These are phyloP conservation scores for Sminthurinus aureus DNA, from an alignment of 2,888 invertebrate species.

Conservation along the genomic window DNA sequence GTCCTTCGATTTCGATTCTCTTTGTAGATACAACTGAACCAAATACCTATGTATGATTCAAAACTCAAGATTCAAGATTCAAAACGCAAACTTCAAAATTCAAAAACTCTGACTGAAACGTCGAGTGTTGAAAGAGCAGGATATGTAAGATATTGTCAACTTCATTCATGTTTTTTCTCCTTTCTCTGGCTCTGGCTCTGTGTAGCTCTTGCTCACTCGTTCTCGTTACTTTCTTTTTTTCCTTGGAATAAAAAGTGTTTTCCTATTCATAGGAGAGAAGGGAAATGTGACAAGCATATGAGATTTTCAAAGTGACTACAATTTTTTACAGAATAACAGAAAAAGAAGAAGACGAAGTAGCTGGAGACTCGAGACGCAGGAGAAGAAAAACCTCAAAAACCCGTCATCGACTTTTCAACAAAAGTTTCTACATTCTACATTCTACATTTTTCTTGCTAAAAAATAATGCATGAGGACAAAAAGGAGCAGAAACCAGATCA, in stretches of 20 bases:
- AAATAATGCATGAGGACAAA: too few relatives aligned
- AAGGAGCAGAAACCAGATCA: too few relatives aligned
- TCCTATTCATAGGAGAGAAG: conserved; percentile 1
- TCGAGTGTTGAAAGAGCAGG: not conserved
- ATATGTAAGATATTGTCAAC: not conserved
- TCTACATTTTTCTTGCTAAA: too few relatives aligned
- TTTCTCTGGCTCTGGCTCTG: not conserved
- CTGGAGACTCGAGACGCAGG: too few relatives aligned
- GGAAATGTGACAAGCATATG: conserved; percentile 14
- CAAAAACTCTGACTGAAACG: not conserved
- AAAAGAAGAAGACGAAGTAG: too few relatives aligned
- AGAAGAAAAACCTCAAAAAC: too few relatives aligned
- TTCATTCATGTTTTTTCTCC: conserved; percentile 9
- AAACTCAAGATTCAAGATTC: too few relatives aligned
- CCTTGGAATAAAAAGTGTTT: not conserved
- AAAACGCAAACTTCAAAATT: too few relatives aligned
- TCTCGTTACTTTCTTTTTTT: not conserved
- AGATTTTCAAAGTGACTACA: not conserved
- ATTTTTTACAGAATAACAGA: not conserved
- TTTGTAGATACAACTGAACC: not conserved
- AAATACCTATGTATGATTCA: not conserved
- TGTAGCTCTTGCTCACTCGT: too few relatives aligned
- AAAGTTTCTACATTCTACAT: too few relatives aligned
- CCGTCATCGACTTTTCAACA: too few relatives aligned
- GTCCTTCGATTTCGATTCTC: not conserved